A percentile compares a stretch with the other conserved stretches of the same genome.
phyloP scores from a whole-genome alignment of 2,888 invertebrate species.

The Xestobium rufovillosum region DNA sequence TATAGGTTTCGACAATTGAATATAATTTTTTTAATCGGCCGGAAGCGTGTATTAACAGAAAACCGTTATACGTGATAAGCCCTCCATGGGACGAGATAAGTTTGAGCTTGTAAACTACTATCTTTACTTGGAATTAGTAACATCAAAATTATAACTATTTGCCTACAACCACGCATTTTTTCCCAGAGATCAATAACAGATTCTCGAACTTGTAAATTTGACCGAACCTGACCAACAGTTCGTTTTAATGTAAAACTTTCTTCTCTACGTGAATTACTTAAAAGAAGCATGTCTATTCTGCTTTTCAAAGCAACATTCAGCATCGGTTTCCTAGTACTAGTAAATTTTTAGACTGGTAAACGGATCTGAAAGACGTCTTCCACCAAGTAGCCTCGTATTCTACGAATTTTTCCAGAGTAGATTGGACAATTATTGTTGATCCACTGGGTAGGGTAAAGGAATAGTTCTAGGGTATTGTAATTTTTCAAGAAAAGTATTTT shows the following conservation, averaged over 20 bases:
- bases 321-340: conserved; percentile 51
- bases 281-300: conserved; percentile 64
- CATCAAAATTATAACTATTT: no score
- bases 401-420: conserved; percentile 62
- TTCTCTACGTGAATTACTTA: conserved; percentile 49
- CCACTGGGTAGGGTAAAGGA: conserved; percentile 70
- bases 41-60: no score
- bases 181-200: no score
- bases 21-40: no score
- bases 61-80: no score
- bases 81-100: no score
- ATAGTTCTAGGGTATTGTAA: conserved; percentile 59
- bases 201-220: no score
- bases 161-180: no score
- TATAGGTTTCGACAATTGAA: no score
- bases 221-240: conserved; percentile 45
- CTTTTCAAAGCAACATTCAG: conserved; percentile 60
- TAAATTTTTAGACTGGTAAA: conserved; percentile 66
- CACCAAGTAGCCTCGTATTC: conserved; percentile 60
- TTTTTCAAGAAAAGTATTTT: no score
- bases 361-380: conserved; percentile 64
- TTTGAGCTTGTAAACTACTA: no score
- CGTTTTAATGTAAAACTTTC: conserved; percentile 51
- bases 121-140: no score
- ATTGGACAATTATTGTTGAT: conserved; percentile 63